Percentiles rank a stretch among this genome's conserved stretches.
Conservation (phyloP, 2,113 vertebrate species). For the Pedionomus torquatus region DNA sequence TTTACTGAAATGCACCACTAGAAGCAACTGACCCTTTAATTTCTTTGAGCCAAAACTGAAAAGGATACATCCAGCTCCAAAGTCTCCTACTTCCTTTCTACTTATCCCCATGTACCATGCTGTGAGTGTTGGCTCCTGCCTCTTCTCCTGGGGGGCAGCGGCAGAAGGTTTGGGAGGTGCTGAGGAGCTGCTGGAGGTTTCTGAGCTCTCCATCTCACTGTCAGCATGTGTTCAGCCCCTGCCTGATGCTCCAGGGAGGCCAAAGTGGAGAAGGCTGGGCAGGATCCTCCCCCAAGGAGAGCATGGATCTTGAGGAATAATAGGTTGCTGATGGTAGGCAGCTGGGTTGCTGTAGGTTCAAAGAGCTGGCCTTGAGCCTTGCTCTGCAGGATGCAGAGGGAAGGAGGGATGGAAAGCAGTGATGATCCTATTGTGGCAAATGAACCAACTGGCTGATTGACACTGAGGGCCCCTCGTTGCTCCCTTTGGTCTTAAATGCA, state of each 20-base stretch:
- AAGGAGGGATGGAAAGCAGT: background rate
- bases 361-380: slow-evolving; percentile 7
- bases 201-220: background rate
- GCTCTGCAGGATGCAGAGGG: background rate
- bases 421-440: slow-evolving; percentile 10
- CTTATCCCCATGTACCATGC: background rate
- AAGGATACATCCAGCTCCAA: background rate
- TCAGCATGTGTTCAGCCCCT: background rate
- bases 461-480: background rate
- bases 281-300: background rate
- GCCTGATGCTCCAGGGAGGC: background rate
- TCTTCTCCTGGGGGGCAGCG: background rate
- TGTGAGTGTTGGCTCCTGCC: background rate
- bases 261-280: background rate
- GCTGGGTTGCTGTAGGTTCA: background rate
- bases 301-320: background rate
- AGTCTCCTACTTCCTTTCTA: background rate
- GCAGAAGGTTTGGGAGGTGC: background rate
- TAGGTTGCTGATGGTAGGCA: slow-evolving; percentile 1
- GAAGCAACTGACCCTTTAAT: background rate
- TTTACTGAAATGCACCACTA: background rate
- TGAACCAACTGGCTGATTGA: background rate
- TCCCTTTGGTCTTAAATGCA: background rate
- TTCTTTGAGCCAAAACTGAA: background rate
- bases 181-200: background rate